These are phyloP conservation scores for Perizoma affinitatum DNA, from an alignment of 2,888 invertebrate species.

Conservation along the genomic window DNA sequence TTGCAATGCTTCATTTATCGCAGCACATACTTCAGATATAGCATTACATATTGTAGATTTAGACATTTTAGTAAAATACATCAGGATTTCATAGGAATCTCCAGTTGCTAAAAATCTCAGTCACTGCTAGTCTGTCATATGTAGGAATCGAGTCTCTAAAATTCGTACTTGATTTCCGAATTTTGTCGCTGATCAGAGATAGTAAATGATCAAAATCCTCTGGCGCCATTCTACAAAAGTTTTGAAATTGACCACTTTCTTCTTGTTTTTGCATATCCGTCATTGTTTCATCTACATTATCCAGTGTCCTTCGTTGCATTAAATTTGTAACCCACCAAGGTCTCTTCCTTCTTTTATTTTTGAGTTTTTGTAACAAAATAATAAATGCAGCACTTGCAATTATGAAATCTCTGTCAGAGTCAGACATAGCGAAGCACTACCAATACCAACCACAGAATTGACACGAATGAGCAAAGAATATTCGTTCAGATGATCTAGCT, in stretches of 20 bases:
- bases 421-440: constrained; percentile 39
- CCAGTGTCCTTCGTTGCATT: constrained; percentile 28
- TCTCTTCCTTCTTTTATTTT: constrained; percentile 34
- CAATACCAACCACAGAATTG: constrained; percentile 33
- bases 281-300: constrained; percentile 31
- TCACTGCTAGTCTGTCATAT: constrained; percentile 25
- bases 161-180: constrained; percentile 32
- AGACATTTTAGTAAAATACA: constrained; percentile 25
- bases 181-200: constrained; percentile 31
- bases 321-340: constrained; percentile 36
- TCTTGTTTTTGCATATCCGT: constrained; percentile 28
- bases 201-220: constrained; percentile 37
- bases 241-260: constrained; percentile 29
- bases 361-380: constrained; percentile 35
- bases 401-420: constrained; percentile 36
- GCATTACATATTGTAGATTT: constrained; percentile 30
- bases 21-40: constrained; percentile 35
- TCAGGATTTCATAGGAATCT: constrained; percentile 30
- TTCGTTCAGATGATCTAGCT: constrained; percentile 23
- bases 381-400: constrained; percentile 40
- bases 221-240: constrained; percentile 30
- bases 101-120: constrained; percentile 14
- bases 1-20: constrained; percentile 35
- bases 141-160: constrained; percentile 32
- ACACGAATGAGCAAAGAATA: constrained; percentile 29